Base-by-base conservation (phyloP, 2,888 invertebrate species). In the Thysanoteuthis rhombus region DNA sequence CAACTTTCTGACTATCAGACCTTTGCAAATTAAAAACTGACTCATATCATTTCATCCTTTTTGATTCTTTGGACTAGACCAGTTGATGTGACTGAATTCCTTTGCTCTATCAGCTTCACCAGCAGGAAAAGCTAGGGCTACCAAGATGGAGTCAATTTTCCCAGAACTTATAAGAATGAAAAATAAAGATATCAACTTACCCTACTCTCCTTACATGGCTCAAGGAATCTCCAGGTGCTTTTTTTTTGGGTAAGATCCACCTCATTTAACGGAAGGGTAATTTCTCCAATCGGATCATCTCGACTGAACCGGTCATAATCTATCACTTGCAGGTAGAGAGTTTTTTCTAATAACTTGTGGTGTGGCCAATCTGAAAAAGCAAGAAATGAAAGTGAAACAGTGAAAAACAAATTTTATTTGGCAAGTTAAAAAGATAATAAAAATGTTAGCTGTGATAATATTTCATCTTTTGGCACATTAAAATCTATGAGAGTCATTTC, bases 141-240 rank as follows among this genome's bases (percentile, higher is more conserved):
- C 42, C 16, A 16, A 42, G 42, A 42, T n/a, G 52, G 4, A 52
- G 22, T 22, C 19, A 47, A 47, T 19, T 47, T 47, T 75, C 6
- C 1, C 10, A 75, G 75, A 75, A 75, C 10, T 8, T 45, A 42
- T 1, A 42, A 92, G 22, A 40, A 40, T 40, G n/a, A 89, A 90
- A 47, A 52, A 90, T 39, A 42, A 39, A 39, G 40, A 28, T 32
- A 90, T 32, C 32, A 3, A 94, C 96, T 95, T 95, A 97, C 97
- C 95, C 96, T 95, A 93, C 96, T 96, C 94, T 97, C 96, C 94
- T 97, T 97, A 95, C 97, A 97, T n/a, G 97, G 97, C 95, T 96
- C 96, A 92, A 97, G 95, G 94, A 95, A 96, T 93, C 96, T 96
- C 97, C 97, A 97, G 94, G 96, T 95, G 42, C 96, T 95, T 19